Evolutionary conservation across 2,888 invertebrate genomes (phyloP), one percentile per base, ranked within the genome.

Genomic region (Apotomis betuletana): DNA sequence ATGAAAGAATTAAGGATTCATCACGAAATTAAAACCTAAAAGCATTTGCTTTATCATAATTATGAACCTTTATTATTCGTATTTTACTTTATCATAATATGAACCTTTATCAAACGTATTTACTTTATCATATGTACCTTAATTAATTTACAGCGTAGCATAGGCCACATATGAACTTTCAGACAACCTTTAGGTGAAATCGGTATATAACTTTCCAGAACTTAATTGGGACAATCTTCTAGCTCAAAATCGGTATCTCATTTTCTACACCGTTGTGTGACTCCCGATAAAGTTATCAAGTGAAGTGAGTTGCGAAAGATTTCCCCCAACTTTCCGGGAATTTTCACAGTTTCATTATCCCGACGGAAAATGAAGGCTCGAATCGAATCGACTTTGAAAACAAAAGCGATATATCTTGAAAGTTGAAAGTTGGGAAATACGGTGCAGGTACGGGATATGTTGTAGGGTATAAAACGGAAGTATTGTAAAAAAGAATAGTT

Each of bases 331-430:
- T 77, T 79, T 78, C 52, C 44, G 51, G 55, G 58, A 72, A 72
- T 72, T 77, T 79, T 78, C 78, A 74, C 82, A 83, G 79, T 83
- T 85, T 83, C 85, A 82, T 85, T 85, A 83, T 80, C 80, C 79
- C 76, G 75, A 77, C 73, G 70, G 73, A 70, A 77, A 79, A 88
- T 86, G 85, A 84, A 85, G 83, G 82, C 83, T 75, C 75, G 75
- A 77, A 79, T 79, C 77, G 80, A 78, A 79, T 79, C 78, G 82
- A 87, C 85, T 88, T 87, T 84, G 82, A 85, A 67, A 88, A 88
- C 87, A 87, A 88, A 85, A 84, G 83, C 87, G 84, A 87, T 88
- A 86, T 87, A 86, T 87, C 85, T 87, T 79, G 77, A 77, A 85
- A 85, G 79, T 84, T 83, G 74, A 67, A 71, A 64, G 63, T 69